Percentiles rank a stretch among this genome's conserved stretches.
Evolutionary conservation across 2,113 vertebrate genomes (phyloP).

Genomic region (Arenaria interpres): DNA sequence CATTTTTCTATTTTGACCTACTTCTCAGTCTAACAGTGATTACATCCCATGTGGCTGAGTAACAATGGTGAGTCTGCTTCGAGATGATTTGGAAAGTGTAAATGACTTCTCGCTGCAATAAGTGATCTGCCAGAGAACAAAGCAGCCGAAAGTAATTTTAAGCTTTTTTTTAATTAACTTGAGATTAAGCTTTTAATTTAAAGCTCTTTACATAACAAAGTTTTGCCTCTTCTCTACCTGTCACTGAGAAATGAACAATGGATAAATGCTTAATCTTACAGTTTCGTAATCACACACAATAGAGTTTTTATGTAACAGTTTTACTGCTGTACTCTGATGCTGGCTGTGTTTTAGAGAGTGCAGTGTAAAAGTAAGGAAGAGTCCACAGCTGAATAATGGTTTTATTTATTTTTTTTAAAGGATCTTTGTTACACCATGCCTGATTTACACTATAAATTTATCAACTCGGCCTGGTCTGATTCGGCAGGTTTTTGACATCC

Average conservation of each 20-base stretch:
- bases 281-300: not conserved
- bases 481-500: not conserved
- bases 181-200: constrained; percentile 9
- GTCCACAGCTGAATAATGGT: not conserved
- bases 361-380: not conserved
- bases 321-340: not conserved
- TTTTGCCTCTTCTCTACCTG: not conserved
- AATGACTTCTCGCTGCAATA: not conserved
- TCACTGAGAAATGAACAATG: not conserved
- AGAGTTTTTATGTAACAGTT: not conserved
- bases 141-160: not conserved
- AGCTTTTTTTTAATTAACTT: constrained; percentile 5
- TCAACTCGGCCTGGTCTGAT: not conserved
- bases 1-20: constrained; percentile 16
- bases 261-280: not conserved
- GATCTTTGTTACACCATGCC: not conserved
- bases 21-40: constrained; percentile 27
- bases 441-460: not conserved
- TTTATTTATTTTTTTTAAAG: not conserved
- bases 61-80: not conserved
- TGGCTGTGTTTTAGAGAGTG: not conserved
- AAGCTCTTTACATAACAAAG: not conserved
- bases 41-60: not conserved
- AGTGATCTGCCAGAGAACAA: constrained; percentile 27
- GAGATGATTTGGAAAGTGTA: not conserved